Evolutionary conservation across 1,140 invertebrate species (phyloP).

Genomic region (Pentalonia nigronervosa): DNA sequence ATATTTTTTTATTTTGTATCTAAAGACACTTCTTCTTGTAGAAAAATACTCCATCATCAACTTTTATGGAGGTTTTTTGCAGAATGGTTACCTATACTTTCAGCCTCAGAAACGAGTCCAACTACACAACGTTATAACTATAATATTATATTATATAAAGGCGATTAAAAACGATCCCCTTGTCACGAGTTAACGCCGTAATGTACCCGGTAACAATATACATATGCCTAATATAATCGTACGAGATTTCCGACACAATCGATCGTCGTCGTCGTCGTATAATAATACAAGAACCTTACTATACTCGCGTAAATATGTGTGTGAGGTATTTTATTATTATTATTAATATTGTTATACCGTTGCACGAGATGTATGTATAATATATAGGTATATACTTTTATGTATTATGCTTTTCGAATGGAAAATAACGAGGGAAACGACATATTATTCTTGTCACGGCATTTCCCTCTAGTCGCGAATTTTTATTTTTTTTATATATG

Average conservation of each 20-base stretch:
- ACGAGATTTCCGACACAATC: background rate
- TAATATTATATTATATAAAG: background rate
- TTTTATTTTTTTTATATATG: background rate
- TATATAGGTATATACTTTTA: background rate
- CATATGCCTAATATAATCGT: background rate
- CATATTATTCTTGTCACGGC: background rate
- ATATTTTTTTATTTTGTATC: too few species aligned
- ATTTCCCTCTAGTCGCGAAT: background rate
- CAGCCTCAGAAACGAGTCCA: background rate
- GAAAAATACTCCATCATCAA: too few species aligned
- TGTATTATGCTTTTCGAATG: constrained; percentile 6
- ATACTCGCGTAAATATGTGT: background rate
- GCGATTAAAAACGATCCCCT: background rate
- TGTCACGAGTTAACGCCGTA: background rate
- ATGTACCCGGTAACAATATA: background rate
- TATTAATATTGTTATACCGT: background rate
- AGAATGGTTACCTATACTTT: too few species aligned
- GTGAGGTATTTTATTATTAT: background rate
- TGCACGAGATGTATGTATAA: background rate
- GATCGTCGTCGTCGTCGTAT: background rate
- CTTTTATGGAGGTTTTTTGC: too few species aligned
- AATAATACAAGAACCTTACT: background rate
- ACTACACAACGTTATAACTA: background rate
- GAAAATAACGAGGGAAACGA: constrained; percentile 49
- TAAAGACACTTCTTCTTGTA: too few species aligned